These are phyloP conservation scores for Sanderia malayensis DNA, from an alignment of 30 jellyfish, hydroid and myxozoan species.

Conservation along the genomic window DNA sequence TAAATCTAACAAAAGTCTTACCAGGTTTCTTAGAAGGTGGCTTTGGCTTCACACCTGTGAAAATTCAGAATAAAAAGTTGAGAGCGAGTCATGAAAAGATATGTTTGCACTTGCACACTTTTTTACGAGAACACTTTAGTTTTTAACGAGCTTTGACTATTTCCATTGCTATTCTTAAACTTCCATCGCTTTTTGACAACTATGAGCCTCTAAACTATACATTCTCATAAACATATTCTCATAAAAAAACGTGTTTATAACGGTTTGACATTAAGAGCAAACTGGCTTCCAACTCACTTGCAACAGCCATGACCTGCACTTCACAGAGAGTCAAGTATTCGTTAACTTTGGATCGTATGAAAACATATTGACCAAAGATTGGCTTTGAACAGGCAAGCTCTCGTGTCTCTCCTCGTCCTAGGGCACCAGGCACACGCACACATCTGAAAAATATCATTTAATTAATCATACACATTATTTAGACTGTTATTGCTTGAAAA, in stretches of 20 bases:
- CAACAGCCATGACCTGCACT: conserved; percentile 56
- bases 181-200: no score
- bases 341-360: conserved; percentile 5
- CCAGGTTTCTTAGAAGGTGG: conserved; percentile 7
- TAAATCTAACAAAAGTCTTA: background rate
- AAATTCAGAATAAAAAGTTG: background rate
- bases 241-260: no score
- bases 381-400: conserved; percentile 55
- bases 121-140: no score
- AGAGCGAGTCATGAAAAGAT: background rate
- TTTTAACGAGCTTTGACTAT: no score
- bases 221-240: background rate
- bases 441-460: no score
- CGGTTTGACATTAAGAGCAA: no score
- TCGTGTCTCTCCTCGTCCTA: conserved; percentile 58
- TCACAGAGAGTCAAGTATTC: conserved; percentile 60
- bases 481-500: no score
- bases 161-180: no score
- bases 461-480: no score
- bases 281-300: conserved; percentile 38
- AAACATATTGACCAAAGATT: conserved; percentile 38
- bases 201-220: no score
- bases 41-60: background rate
- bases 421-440: conserved; percentile 20
- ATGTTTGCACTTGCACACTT: no score